These are phyloP conservation scores for Tetrapedia diversipes DNA, from an alignment of 2,888 invertebrate species.

Conservation along the genomic window DNA sequence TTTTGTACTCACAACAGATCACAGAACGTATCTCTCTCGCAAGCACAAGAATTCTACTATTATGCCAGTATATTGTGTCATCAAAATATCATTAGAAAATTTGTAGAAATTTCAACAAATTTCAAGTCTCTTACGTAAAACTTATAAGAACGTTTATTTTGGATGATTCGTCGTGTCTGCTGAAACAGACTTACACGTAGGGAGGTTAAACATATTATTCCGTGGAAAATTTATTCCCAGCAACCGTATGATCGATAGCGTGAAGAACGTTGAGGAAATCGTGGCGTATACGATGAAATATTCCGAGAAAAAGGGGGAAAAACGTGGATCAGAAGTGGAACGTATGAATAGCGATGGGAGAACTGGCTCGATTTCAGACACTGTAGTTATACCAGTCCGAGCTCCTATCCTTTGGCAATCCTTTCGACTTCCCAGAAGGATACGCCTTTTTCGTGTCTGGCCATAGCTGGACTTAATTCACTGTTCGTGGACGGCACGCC, in stretches of 20 bases:
- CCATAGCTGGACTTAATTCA: conserved; percentile 64
- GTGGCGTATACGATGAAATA: conserved; percentile 1
- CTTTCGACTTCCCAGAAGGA: conserved; percentile 57
- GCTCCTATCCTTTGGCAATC: conserved; percentile 57
- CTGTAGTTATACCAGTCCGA: conserved; percentile 39
- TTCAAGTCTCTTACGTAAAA: too few species aligned
- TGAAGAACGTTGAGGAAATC: not conserved
- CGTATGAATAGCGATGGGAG: conserved; percentile 35
- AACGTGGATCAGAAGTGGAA: not conserved
- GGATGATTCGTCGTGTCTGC: too few species aligned
- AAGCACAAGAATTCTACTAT: too few species aligned
- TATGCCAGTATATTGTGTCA: too few species aligned
- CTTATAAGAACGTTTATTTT: too few species aligned
- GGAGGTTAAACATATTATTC: too few species aligned
- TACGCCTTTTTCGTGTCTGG: conserved; percentile 68
- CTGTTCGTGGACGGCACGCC: conserved; percentile 57
- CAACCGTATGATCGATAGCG: not conserved
- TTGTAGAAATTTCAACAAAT: too few species aligned
- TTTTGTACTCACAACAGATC: too few species aligned
- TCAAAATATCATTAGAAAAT: too few species aligned
- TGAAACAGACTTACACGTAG: too few species aligned
- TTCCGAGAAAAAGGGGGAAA: conserved; percentile 4
- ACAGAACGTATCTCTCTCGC: too few species aligned
- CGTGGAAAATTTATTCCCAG: not conserved
- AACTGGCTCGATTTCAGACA: conserved; percentile 61